These are phyloP conservation scores for Drosophila pseudoananassae DNA, from an alignment of 1,140 invertebrate genomes.

Conservation along the genomic window DNA sequence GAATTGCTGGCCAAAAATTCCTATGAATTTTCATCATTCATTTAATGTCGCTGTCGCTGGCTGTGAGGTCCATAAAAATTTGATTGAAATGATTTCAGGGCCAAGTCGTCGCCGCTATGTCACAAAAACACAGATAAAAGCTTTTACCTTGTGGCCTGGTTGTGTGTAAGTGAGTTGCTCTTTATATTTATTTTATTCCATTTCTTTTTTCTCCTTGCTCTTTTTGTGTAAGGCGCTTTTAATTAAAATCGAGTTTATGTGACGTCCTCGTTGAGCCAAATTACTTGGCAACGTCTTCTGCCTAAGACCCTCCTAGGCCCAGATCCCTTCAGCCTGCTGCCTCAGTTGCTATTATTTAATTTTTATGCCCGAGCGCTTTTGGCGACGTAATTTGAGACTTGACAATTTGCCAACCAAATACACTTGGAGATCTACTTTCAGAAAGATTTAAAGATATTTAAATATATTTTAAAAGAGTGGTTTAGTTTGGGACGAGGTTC, in stretches of 20 bases:
- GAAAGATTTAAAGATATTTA: constrained; percentile 1
- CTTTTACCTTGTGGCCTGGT: constrained; percentile 25
- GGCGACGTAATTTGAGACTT: constrained; percentile 66
- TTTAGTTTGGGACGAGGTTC: not conserved
- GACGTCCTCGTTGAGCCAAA: constrained; percentile 53
- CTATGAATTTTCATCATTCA: constrained; percentile 76
- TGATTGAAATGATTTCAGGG: constrained; percentile 63
- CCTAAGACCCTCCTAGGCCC: constrained; percentile 25
- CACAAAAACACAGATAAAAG: constrained; percentile 39
- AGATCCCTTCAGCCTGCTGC: not conserved
- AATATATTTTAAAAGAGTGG: not conserved
- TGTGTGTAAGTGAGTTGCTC: constrained; percentile 13
- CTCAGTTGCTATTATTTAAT: constrained; percentile 71
- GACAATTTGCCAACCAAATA: constrained; percentile 53
- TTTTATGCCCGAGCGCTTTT: constrained; percentile 68
- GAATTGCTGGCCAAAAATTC: constrained; percentile 55
- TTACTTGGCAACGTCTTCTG: constrained; percentile 56
- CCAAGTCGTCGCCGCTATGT: constrained; percentile 40
- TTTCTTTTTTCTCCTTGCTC: constrained; percentile 6
- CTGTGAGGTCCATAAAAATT: constrained; percentile 68
- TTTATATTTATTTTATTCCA: constrained; percentile 55
- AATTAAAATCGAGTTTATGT: constrained; percentile 75
- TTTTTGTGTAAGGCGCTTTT: constrained; percentile 50
- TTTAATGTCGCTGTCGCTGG: constrained; percentile 58
- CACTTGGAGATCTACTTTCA: not conserved